These are phyloP conservation scores for Cyprinus carpio DNA, from an alignment of 2,113 vertebrate genomes.

Conservation along the genomic window DNA sequence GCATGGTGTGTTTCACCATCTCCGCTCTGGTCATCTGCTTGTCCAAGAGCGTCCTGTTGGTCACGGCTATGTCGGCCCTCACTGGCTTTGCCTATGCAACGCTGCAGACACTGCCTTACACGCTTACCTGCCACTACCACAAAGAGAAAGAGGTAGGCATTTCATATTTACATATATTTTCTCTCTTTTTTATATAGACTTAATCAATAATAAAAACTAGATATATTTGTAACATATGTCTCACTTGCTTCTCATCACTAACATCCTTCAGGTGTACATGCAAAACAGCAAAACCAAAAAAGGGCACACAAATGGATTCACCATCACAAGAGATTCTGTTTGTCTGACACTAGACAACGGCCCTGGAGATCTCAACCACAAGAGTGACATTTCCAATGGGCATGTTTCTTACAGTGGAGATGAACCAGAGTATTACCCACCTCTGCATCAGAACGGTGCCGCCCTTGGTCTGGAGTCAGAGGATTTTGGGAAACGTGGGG, in stretches of 20 bases:
- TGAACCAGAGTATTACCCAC: slow-evolving; percentile 53
- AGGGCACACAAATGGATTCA: slow-evolving; percentile 59
- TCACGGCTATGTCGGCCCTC: slow-evolving; percentile 75
- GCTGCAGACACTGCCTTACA: slow-evolving; percentile 80
- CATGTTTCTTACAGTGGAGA: slow-evolving; percentile 57
- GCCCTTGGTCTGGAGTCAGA: slow-evolving; percentile 50
- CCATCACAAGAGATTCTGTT: slow-evolving; percentile 64
- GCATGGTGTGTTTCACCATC: slow-evolving; percentile 77
- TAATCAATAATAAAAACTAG: too few relatives aligned
- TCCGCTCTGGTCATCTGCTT: slow-evolving; percentile 75
- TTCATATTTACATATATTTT: not conserved
- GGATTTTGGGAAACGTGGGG: slow-evolving; percentile 69
- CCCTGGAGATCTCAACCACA: slow-evolving; percentile 56
- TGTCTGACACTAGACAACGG: slow-evolving; percentile 66
- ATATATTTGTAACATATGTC: not conserved
- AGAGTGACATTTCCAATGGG: slow-evolving; percentile 53
- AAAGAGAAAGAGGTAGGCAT: slow-evolving; percentile 74
- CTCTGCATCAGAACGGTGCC: slow-evolving; percentile 58
- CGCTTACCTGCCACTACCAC: slow-evolving; percentile 80
- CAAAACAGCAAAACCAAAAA: slow-evolving; percentile 71
- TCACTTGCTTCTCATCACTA: not conserved
- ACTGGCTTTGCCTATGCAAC: slow-evolving; percentile 80
- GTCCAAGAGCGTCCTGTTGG: slow-evolving; percentile 72
- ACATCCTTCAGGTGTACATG: slow-evolving; percentile 70
- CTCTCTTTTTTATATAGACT: not conserved